Percentiles rank a stretch among this genome's conserved stretches.
Evolutionary conservation across 2,888 invertebrate species (phyloP).

Genomic region (Falcaria lacertinaria): DNA sequence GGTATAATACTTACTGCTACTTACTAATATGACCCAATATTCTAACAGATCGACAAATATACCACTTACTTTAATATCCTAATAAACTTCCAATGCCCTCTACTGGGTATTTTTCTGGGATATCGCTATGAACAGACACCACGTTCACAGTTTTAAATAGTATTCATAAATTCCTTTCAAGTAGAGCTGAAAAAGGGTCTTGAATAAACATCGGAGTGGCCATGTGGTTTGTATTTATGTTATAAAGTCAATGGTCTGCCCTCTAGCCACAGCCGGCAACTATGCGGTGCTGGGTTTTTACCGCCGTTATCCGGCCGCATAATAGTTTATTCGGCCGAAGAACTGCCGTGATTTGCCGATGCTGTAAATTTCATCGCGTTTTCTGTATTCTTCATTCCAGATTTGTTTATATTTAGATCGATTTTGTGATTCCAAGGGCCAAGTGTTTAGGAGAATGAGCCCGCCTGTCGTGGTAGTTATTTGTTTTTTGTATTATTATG

Average conservation of each 20-base stretch:
- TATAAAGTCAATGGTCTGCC: constrained; percentile 29
- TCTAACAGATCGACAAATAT: too few species aligned
- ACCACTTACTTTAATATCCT: too few species aligned
- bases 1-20: too few species aligned
- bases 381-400: background rate
- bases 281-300: too few species aligned
- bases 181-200: constrained; percentile 12
- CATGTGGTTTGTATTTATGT: constrained; percentile 38
- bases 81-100: too few species aligned
- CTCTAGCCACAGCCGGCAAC: constrained; percentile 15
- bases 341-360: background rate
- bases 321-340: background rate
- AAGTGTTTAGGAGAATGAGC: background rate
- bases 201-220: constrained; percentile 19
- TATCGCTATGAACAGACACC: too few species aligned
- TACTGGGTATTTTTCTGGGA: too few species aligned
- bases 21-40: too few species aligned
- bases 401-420: background rate
- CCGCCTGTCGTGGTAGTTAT: too few species aligned
- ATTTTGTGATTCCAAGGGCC: background rate
- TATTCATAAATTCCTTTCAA: constrained; percentile 3
- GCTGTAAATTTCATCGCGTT: background rate
- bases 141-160: background rate
- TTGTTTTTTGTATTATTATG: too few species aligned
- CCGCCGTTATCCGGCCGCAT: constrained; percentile 5